Evolutionary conservation across 2,888 invertebrate genomes (phyloP), one percentile per base, ranked within the genome.

Genomic region (Trilocha varians): DNA sequence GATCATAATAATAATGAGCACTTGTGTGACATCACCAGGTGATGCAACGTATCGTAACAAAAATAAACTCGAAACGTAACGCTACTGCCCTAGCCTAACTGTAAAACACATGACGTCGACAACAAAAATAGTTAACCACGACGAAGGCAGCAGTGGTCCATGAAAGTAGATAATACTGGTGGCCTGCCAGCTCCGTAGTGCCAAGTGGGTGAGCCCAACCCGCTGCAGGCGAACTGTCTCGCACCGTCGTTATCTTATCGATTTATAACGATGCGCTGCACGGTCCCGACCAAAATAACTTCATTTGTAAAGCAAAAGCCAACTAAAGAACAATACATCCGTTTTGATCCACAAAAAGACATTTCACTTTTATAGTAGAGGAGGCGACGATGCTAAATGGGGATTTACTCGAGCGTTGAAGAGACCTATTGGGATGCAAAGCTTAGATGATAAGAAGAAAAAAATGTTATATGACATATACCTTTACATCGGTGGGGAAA

Each of bases 181-280:
- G 65, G 50, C 48, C 63, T 74, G 78, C 74, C 77, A 74, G 71
- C 56, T 37, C 53, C 47, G 47, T 46, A 44, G 62, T 75, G 78
- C 79, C 78, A 79, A 79, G 59, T 78, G 64, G 73, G 75, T 71
- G 71, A 73, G 54, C 53, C 37, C 38, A 38, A 38, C 35, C 45
- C 52, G 40, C 49, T 52, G 50, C 50, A 40, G 47, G 57, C 43
- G 43, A 38, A 34, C 43, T 40, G 37, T 52, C 63, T 59, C 55
- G 53, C 43, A 40, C 49, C 42, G 46, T 44, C 49, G 43, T 41
- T 45, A 43, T 44, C 42, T 45, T 56, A 63, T 60, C 53, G 61
- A 59, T 59, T 52, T 54, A 49, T 48, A 43, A 32, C 43, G 14
- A 40, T 46, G 16, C 32, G 39, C 32, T 36, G 33, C 32, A 8